These are phyloP conservation scores for Eurypyga helias DNA, from an alignment of 2,113 vertebrate genomes.

Conservation along the genomic window DNA sequence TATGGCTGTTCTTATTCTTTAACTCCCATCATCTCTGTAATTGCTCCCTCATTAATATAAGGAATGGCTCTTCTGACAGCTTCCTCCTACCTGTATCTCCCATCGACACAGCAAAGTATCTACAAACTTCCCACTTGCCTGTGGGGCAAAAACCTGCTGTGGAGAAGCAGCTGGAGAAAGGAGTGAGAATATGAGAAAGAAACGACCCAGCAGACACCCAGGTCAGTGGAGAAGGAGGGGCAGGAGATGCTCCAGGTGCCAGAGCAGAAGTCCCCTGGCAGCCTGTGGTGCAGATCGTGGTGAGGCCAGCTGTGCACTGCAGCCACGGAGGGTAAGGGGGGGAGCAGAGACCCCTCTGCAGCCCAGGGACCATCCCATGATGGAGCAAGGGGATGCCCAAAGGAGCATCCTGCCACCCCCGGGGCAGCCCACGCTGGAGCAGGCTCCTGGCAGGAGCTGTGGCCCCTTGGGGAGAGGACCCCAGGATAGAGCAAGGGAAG, in stretches of 20 bases:
- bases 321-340: not conserved
- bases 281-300: not conserved
- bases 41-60: not conserved
- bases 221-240: not conserved
- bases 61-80: not conserved
- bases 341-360: too few relatives aligned
- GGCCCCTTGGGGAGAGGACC: too few relatives aligned
- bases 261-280: not conserved
- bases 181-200: not conserved
- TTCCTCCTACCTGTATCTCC: not conserved
- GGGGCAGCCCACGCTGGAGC: too few relatives aligned
- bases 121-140: not conserved
- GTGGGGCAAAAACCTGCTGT: not conserved
- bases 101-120: not conserved
- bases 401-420: too few relatives aligned
- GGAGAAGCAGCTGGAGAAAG: not conserved
- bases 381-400: too few relatives aligned
- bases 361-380: too few relatives aligned
- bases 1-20: not conserved
- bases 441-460: too few relatives aligned
- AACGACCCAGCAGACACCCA: not conserved
- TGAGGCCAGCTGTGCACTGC: not conserved
- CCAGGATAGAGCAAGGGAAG: too few relatives aligned
- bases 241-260: not conserved
- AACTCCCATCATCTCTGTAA: not conserved